Evolutionary conservation across 2,797 vertebrate species (phyloP).

Genomic region (Euthynnus affinis): DNA sequence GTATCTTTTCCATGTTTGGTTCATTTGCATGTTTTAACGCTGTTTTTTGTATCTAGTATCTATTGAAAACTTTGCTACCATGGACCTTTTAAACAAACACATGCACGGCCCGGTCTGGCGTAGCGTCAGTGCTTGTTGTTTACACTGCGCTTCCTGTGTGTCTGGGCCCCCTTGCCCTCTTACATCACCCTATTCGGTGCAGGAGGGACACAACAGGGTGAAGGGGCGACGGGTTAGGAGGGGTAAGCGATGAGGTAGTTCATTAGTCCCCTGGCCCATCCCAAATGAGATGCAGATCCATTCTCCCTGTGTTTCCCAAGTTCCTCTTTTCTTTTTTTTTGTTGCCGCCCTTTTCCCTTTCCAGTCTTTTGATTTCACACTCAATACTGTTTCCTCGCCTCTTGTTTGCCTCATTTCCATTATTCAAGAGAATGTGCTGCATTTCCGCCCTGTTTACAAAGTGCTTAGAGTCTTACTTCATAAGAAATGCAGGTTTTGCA

Average conservation of each 20-base stretch:
- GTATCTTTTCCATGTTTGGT: not conserved
- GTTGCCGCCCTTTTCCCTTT: constrained; percentile 62
- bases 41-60: constrained; percentile 1
- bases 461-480: not conserved
- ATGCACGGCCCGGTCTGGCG: constrained; percentile 48
- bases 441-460: constrained; percentile 29
- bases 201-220: constrained; percentile 69
- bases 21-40: constrained; percentile 8
- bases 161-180: constrained; percentile 80
- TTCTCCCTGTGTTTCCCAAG: constrained; percentile 65
- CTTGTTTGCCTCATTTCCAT: constrained; percentile 66
- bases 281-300: constrained; percentile 81
- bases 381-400: constrained; percentile 44
- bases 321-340: constrained; percentile 50
- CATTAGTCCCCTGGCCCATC: constrained; percentile 71
- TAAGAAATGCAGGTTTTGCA: not conserved
- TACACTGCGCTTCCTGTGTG: constrained; percentile 85
- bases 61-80: constrained; percentile 54
- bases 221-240: constrained; percentile 57
- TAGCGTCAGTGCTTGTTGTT: constrained; percentile 77
- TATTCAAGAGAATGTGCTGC: constrained; percentile 45
- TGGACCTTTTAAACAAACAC: constrained; percentile 45
- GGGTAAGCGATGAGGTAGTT: constrained; percentile 83
- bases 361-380: constrained; percentile 68
- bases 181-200: constrained; percentile 82